Evolutionary conservation across 2,888 invertebrate genomes (phyloP).

Genomic region (Volucella inflata): DNA sequence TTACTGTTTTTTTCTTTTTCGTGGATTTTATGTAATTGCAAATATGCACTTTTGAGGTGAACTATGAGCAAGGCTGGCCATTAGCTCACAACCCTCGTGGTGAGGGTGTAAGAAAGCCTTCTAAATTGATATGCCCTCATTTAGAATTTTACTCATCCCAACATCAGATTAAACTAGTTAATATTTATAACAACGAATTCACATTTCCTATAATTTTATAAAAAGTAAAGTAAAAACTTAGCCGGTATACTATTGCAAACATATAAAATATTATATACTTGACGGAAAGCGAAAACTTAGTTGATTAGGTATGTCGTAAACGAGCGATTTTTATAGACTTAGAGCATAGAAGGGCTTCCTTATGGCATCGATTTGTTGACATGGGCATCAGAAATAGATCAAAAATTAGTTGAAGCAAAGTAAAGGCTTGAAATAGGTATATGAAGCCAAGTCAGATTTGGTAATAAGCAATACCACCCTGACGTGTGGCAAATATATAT

Average conservation of each 20-base stretch:
- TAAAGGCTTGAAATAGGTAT: conserved; percentile 42
- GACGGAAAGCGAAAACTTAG: conserved; percentile 15
- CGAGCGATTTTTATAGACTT: conserved; percentile 52
- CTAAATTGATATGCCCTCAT: too few relatives aligned
- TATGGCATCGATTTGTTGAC: conserved; percentile 43
- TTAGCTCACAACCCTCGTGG: not conserved
- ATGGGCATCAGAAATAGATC: conserved; percentile 3
- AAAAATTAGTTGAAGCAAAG: conserved; percentile 33
- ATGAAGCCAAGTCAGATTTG: conserved; percentile 12
- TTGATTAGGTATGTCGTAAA: conserved; percentile 27
- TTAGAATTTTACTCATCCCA: too few relatives aligned
- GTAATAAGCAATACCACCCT: too few relatives aligned
- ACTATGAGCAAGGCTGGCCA: conserved; percentile 45
- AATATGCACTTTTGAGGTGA: conserved; percentile 59
- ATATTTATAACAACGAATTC: too few relatives aligned
- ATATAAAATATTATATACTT: not conserved
- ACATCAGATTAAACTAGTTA: too few relatives aligned
- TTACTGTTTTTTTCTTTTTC: conserved; percentile 26
- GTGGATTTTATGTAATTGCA: conserved; percentile 60
- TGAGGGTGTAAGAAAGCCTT: too few relatives aligned
- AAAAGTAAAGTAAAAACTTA: too few relatives aligned
- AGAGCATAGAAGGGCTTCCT: conserved; percentile 54
- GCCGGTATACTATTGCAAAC: too few relatives aligned
- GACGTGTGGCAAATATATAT: too few relatives aligned
- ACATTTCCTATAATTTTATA: too few relatives aligned